Percentiles rank a stretch among this genome's conserved stretches.
phyloP scores from a whole-genome alignment of 2,113 vertebrate genomes.

The Bathybates hornii region DNA sequence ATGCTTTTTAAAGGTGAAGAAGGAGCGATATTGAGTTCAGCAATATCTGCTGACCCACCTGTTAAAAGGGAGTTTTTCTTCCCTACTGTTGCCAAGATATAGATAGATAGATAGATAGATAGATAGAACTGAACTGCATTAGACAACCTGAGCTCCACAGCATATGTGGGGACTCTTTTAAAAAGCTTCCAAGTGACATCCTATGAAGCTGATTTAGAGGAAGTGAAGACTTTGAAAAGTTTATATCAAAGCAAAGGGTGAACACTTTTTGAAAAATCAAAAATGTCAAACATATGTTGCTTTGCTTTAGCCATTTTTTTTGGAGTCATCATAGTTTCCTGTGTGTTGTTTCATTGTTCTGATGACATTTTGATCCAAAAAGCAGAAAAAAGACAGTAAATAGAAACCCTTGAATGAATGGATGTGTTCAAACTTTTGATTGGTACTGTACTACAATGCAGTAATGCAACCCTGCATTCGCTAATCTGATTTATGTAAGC shows the following conservation, averaged over 20 bases:
- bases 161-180: background rate
- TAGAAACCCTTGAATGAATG: background rate
- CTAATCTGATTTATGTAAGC: background rate
- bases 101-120: background rate
- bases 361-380: background rate
- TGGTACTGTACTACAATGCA: fast-evolving
- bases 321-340: background rate
- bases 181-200: background rate
- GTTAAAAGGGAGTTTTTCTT: background rate
- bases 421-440: background rate
- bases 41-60: background rate
- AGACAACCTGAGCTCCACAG: background rate
- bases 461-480: background rate
- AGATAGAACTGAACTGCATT: background rate
- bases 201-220: background rate
- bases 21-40: background rate
- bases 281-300: background rate
- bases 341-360: background rate
- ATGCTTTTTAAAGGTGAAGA: background rate
- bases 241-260: background rate
- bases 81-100: fast-evolving
- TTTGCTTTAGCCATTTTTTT: background rate
- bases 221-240: fast-evolving
- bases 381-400: background rate
- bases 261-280: background rate